Evolutionary conservation across 2,888 invertebrate species (phyloP).

Genomic region (Bembecia ichneumoniformis): DNA sequence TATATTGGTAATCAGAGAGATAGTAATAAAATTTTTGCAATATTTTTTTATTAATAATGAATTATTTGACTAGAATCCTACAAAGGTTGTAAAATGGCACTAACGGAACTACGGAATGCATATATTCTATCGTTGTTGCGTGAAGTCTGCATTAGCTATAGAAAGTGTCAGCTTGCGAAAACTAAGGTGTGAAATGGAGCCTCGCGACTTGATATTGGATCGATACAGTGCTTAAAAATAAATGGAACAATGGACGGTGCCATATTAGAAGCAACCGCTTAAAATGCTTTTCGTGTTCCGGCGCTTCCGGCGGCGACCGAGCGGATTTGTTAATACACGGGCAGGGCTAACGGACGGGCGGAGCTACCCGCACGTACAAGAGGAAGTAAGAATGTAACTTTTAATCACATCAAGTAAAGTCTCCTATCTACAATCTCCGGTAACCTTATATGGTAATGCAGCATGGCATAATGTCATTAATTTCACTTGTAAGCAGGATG

Average conservation of each 20-base stretch:
- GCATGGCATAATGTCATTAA: constrained; percentile 41
- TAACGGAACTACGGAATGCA: too few species aligned
- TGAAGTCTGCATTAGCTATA: not conserved
- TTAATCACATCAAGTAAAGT: constrained; percentile 39
- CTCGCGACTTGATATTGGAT: constrained; percentile 15
- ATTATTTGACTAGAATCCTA: too few species aligned
- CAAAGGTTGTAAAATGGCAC: too few species aligned
- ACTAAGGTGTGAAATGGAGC: not conserved
- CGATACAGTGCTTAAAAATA: constrained; percentile 54
- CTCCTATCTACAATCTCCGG: constrained; percentile 35
- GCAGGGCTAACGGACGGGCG: too few species aligned
- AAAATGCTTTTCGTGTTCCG: constrained; percentile 70
- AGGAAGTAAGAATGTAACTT: constrained; percentile 55
- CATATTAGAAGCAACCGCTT: constrained; percentile 49
- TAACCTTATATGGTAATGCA: constrained; percentile 19
- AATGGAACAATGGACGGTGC: constrained; percentile 51
- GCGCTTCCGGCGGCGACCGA: constrained; percentile 45
- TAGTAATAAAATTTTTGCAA: too few species aligned
- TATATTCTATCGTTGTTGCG: too few species aligned
- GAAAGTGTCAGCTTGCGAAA: not conserved
- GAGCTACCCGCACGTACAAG: constrained; percentile 23
- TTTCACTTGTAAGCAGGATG: constrained; percentile 51
- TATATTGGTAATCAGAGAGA: too few species aligned
- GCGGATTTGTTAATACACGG: too few species aligned
- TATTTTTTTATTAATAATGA: too few species aligned